Evolutionary conservation across 2,888 invertebrate genomes (phyloP).

Genomic region (Lithodes maja): DNA sequence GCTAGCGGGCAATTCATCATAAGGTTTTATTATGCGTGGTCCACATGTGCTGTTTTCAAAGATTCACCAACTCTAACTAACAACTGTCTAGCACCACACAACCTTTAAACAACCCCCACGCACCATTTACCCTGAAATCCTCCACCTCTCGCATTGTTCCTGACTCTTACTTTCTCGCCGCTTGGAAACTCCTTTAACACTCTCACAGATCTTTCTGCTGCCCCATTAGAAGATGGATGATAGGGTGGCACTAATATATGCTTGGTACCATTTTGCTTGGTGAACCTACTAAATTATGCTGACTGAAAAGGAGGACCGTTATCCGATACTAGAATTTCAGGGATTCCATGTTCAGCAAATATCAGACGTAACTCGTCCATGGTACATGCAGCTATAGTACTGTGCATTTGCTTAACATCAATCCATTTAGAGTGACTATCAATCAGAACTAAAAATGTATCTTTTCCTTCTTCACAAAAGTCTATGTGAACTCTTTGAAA

Average conservation of each 20-base stretch:
- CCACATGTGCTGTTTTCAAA: neutral
- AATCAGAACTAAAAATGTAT: neutral
- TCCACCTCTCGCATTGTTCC: neutral
- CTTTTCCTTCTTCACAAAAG: neutral
- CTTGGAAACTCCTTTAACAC: neutral
- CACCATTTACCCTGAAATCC: neutral
- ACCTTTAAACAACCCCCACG: neutral
- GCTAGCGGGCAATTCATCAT: neutral
- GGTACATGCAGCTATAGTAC: neutral
- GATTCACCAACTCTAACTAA: neutral
- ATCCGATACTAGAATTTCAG: constrained; percentile 10
- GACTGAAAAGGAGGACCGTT: constrained; percentile 20
- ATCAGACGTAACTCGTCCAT: neutral
- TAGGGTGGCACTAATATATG: constrained; percentile 14
- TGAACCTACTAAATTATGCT: constrained; percentile 3
- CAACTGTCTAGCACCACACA: neutral
- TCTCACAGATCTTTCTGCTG: neutral
- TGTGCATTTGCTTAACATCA: neutral
- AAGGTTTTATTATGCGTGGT: neutral
- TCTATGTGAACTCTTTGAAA: constrained; percentile 8
- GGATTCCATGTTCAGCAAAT: neutral
- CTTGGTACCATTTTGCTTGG: constrained; percentile 2
- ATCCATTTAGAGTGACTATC: neutral
- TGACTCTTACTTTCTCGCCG: neutral
- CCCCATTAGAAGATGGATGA: constrained; percentile 12